Base-by-base conservation (phyloP, 2,797 vertebrate genomes). In the Helostoma temminkii region DNA sequence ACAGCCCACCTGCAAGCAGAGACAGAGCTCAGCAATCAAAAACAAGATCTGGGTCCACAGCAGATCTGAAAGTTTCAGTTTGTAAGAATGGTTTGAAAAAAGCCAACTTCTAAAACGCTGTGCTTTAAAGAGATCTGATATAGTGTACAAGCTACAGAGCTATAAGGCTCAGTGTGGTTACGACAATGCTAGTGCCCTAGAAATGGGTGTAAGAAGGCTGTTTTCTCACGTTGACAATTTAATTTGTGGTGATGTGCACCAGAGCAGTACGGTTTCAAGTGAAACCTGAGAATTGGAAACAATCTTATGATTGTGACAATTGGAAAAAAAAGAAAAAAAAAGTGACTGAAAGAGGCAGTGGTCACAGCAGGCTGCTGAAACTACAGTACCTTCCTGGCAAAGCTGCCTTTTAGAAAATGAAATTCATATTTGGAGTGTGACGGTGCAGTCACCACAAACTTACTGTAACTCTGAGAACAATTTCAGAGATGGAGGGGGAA, bases 1-100 rank as follows among this genome's bases (percentile, higher is more conserved):
- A 84, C 98, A 99, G 34, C 97, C 98, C 94, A 99, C 97, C 98
- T 99, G 89, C 41, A 80, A 85, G 74, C 60, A 66, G 41, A 85
- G 56, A 63, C 47, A 66, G 55, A 65, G 50, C 49, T 46, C 7
- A 16, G 39, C 54, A 68, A 65, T 73, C 15, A 28, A 81, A 78
- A 80, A 73, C 14, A 18, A 80, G 71, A 58, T 71, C 55, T 62
- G 48, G 37, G 69, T 71, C 71, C 66, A 58, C 34, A 49, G 68
- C 71, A 64, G 49, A 73, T 30, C 50, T 19, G 39, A 68, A 48
- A 81, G 87, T 85, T 88, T 89, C 86, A 80, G 59, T 83, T 78
- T 81, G 86, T 47, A 64, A 71, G 49, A 69, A 55, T 71, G 58
- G 65, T 56, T 76, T 73, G 39, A 46, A 66, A 80, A 75, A 80